Conservation (phyloP, 35 echinoderm and acorn worm genomes). For the Eucidaris tribuloides region DNA sequence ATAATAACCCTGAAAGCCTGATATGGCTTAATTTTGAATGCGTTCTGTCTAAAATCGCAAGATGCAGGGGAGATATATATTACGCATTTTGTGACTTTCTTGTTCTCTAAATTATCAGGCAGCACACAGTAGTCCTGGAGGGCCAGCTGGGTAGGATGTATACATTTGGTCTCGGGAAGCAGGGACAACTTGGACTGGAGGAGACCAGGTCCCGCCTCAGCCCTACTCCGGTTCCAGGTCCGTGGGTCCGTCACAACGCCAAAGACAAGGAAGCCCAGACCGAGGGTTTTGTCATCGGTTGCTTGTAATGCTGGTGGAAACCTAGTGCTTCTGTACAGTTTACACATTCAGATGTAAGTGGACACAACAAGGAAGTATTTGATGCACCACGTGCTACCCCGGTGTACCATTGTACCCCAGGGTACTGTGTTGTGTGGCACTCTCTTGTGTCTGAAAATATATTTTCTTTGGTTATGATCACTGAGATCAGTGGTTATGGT, state of each 20-base stretch:
- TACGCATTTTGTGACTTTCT: too few relatives aligned
- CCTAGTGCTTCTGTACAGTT: slow-evolving; percentile 59
- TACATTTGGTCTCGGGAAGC: not conserved
- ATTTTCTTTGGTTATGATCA: too few relatives aligned
- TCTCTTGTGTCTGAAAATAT: too few relatives aligned
- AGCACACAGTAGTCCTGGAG: slow-evolving; percentile 13
- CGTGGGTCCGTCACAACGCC: not conserved
- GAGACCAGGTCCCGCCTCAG: not conserved
- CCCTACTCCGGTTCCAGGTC: not conserved
- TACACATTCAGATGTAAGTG: slow-evolving; percentile 60
- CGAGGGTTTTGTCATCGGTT: slow-evolving; percentile 19
- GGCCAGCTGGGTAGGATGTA: not conserved
- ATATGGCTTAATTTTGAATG: too few relatives aligned
- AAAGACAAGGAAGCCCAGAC: not conserved
- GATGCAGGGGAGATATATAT: too few relatives aligned
- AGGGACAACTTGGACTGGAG: not conserved
- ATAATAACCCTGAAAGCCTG: too few relatives aligned
- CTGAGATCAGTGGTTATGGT: too few relatives aligned
- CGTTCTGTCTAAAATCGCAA: too few relatives aligned
- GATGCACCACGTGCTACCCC: too few relatives aligned
- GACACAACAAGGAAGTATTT: too few relatives aligned
- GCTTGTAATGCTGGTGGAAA: slow-evolving; percentile 68
- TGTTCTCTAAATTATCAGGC: not conserved
- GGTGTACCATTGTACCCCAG: too few relatives aligned
- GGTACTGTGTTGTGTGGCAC: too few relatives aligned